Conservation (phyloP, 2,888 invertebrate species). For the Melikaiella ostensackeni region DNA sequence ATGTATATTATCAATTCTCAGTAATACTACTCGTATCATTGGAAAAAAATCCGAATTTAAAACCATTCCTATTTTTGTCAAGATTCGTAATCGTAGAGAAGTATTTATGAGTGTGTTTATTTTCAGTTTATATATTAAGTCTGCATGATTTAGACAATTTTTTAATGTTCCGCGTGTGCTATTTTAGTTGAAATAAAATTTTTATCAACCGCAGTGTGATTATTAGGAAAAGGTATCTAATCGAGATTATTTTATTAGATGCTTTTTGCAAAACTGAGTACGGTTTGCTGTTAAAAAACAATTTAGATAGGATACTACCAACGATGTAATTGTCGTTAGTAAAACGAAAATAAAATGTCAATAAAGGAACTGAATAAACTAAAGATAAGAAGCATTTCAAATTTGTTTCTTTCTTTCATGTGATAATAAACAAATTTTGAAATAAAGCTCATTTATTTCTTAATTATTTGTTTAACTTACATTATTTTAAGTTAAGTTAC, state of each 20-base stretch:
- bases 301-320: not conserved
- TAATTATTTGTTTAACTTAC: not conserved
- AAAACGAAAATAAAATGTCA: not conserved
- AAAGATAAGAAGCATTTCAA: not conserved
- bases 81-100: not conserved
- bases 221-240: not conserved
- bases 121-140: not conserved
- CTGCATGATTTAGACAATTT: not conserved
- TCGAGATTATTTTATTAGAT: not conserved
- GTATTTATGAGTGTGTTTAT: not conserved
- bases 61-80: not conserved
- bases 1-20: constrained; percentile 1
- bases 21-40: not conserved
- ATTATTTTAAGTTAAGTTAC: not conserved
- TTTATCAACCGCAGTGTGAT: not conserved
- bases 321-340: not conserved
- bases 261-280: not conserved
- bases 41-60: not conserved
- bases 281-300: not conserved
- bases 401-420: not conserved
- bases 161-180: not conserved
- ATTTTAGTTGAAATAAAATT: not conserved
- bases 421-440: not conserved
- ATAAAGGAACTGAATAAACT: not conserved
- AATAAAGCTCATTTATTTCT: not conserved